Conservation (phyloP, 2,113 vertebrate species). For the Paraplagusia blochii region DNA sequence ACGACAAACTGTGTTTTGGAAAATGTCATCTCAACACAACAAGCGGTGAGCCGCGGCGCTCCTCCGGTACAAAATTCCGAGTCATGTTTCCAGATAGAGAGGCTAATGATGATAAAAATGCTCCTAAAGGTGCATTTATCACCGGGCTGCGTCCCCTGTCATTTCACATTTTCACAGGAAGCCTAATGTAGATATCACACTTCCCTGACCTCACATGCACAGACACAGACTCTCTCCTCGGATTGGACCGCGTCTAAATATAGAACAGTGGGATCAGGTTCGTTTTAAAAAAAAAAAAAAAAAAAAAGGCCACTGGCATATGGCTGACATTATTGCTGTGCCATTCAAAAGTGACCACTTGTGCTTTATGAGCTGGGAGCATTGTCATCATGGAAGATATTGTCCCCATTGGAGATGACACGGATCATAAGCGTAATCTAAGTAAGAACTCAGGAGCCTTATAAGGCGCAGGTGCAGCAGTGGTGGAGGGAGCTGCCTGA, state of each 20-base stretch:
- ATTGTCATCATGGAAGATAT: conserved; percentile 66
- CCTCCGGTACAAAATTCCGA: conserved; percentile 9
- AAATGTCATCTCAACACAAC: conserved; percentile 46
- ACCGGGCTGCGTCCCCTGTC: conserved; percentile 17
- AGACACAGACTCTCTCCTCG: conserved; percentile 23
- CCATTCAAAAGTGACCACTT: conserved; percentile 68
- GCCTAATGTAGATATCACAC: not conserved
- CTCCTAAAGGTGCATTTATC: not conserved
- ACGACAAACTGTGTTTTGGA: conserved; percentile 48
- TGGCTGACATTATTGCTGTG: conserved; percentile 65
- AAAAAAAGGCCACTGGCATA: conserved; percentile 49
- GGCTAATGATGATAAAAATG: not conserved
- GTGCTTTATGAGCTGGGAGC: conserved; percentile 58
- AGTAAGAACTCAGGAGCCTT: conserved; percentile 51
- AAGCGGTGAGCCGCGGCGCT: conserved; percentile 29
- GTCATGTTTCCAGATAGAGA: conserved; percentile 24
- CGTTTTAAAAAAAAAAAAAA: conserved; percentile 60
- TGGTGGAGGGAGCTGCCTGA: conserved; percentile 17
- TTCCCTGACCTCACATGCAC: conserved; percentile 21
- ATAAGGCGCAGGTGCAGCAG: conserved; percentile 22
- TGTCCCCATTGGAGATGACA: conserved; percentile 54
- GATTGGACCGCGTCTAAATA: conserved; percentile 53
- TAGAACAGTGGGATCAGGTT: conserved; percentile 61
- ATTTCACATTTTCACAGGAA: conserved; percentile 1
- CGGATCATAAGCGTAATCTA: conserved; percentile 57